These are phyloP conservation scores for Pseudomugil gertrudae DNA, from an alignment of 2,797 vertebrate species.

Conservation along the genomic window DNA sequence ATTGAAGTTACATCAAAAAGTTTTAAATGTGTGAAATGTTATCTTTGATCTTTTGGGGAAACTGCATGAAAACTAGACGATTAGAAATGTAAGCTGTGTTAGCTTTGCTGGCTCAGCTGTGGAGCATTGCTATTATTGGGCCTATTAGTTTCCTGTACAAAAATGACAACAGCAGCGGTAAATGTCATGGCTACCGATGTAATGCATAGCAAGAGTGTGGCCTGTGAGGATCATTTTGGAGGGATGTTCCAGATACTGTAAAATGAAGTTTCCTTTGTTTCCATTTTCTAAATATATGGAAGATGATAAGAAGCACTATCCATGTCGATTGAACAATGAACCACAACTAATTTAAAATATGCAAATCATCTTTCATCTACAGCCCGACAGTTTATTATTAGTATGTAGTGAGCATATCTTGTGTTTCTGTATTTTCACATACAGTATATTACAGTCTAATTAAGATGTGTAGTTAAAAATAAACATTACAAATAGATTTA, in stretches of 20 bases:
- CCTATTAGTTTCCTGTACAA: too few relatives aligned
- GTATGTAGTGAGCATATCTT: not conserved
- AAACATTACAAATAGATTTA: constrained; percentile 4
- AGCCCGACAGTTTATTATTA: not conserved
- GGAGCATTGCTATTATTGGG: too few relatives aligned
- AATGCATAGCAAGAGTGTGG: too few relatives aligned
- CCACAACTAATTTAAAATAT: not conserved
- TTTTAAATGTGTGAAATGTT: too few relatives aligned
- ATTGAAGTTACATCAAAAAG: too few relatives aligned
- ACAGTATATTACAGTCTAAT: not conserved
- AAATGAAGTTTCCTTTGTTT: not conserved
- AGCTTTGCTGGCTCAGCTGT: too few relatives aligned
- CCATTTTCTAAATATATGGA: not conserved
- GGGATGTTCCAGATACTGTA: not conserved
- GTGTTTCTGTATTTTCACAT: not conserved
- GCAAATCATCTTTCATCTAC: not conserved
- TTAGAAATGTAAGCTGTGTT: too few relatives aligned
- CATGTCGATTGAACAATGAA: not conserved
- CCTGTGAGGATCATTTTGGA: not conserved
- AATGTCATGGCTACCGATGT: too few relatives aligned
- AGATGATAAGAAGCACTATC: not conserved
- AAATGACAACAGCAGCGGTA: too few relatives aligned
- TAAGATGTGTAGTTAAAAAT: not conserved
- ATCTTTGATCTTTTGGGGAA: too few relatives aligned
- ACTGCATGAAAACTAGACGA: too few relatives aligned